Evolutionary conservation across 1,140 invertebrate genomes (phyloP).

Genomic region (Reticulitermes speratus): DNA sequence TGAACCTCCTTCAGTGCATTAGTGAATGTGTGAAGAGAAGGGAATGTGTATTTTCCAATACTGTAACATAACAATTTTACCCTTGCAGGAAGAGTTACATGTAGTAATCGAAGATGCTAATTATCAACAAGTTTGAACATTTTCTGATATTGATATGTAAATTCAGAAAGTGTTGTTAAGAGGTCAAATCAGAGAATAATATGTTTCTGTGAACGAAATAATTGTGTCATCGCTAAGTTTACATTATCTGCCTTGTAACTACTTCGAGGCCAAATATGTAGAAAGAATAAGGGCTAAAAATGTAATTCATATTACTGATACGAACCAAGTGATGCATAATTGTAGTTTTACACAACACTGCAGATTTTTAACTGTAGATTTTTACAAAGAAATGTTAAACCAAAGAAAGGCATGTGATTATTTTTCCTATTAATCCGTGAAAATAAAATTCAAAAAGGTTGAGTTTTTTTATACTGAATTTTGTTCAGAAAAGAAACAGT

Average conservation of each 20-base stretch:
- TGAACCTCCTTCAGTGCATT: too few relatives aligned
- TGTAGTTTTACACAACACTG: background rate
- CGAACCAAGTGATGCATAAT: background rate
- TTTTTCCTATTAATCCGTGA: background rate
- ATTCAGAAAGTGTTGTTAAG: background rate
- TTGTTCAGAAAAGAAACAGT: background rate
- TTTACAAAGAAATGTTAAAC: background rate
- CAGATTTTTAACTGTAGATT: background rate
- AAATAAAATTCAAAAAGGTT: background rate
- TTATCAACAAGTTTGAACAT: background rate
- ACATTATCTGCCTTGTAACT: background rate
- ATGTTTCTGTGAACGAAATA: background rate
- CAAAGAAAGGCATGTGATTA: background rate
- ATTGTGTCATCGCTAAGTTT: background rate
- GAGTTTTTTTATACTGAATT: background rate
- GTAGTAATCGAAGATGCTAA: background rate
- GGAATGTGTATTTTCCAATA: background rate
- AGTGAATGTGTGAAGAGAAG: background rate
- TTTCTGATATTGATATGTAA: background rate
- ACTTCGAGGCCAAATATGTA: background rate
- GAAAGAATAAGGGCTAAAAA: background rate
- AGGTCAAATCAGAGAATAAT: background rate
- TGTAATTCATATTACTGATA: background rate
- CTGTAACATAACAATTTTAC: background rate
- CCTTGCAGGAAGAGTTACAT: background rate